phyloP scores from a whole-genome alignment of 2,888 invertebrate genomes.

The Conistra vaccinii region DNA sequence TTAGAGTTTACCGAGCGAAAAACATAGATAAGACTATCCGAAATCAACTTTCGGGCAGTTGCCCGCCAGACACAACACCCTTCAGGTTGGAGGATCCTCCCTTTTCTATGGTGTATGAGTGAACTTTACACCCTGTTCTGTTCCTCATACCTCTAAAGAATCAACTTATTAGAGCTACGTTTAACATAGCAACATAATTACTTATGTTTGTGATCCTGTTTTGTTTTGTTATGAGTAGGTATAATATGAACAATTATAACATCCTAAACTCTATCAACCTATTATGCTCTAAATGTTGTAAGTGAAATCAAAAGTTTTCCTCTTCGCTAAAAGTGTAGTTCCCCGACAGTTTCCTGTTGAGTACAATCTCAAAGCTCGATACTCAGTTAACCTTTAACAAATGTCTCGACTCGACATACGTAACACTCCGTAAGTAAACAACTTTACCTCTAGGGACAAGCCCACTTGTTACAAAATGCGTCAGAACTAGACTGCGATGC shows the following conservation, averaged over 20 bases:
- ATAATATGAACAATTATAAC: neutral
- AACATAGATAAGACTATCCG: no score
- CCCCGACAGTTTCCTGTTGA: slow-evolving; percentile 42
- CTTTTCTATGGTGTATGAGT: no score
- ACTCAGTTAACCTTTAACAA: neutral
- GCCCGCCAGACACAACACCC: no score
- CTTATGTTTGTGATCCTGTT: no score
- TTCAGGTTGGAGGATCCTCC: no score
- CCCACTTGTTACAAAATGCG: slow-evolving; percentile 43
- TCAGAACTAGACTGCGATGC: slow-evolving; percentile 12
- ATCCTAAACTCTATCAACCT: neutral
- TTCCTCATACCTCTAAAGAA: no score
- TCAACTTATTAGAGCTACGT: no score
- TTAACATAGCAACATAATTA: no score
- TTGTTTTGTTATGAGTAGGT: no score
- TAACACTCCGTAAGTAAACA: slow-evolving; percentile 40
- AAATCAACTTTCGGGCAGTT: no score
- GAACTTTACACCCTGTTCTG: no score
- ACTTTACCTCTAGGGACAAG: slow-evolving; percentile 49
- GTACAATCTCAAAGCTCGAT: neutral
- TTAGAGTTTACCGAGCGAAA: no score
- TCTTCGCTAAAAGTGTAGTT: slow-evolving; percentile 23
- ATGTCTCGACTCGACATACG: neutral
- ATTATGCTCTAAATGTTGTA: neutral
- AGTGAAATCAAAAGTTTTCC: slow-evolving; percentile 10